A percentile compares a stretch with the other conserved stretches of the same genome.
Conservation (phyloP, 2,113 vertebrate genomes). For the Pituophis catenifer region DNA sequence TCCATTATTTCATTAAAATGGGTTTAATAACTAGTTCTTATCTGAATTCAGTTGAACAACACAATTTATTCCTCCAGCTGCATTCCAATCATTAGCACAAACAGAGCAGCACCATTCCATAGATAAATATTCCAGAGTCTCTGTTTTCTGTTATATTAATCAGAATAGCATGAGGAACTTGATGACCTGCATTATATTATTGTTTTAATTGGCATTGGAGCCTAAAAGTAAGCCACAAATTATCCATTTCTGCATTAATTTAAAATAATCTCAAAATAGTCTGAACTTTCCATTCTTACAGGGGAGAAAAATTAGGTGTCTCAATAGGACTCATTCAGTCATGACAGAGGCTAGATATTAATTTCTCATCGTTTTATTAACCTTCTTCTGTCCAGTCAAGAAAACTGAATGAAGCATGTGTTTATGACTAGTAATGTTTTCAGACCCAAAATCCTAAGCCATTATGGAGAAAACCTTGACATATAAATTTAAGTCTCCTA, state of each 20-base stretch:
- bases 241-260: background rate
- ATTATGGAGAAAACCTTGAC: background rate
- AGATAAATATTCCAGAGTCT: background rate
- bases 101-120: background rate
- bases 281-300: background rate
- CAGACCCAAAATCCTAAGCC: background rate
- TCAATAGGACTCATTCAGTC: background rate
- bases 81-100: background rate
- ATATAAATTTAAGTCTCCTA: background rate
- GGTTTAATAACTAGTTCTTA: background rate
- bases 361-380: background rate
- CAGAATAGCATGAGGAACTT: background rate
- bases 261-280: background rate
- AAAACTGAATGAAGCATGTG: background rate
- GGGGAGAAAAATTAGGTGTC: background rate
- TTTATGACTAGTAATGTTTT: background rate
- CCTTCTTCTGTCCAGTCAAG: background rate
- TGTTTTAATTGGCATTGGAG: background rate
- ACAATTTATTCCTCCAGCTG: background rate
- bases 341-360: background rate
- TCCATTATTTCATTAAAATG: background rate
- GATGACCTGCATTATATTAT: background rate
- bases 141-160: background rate
- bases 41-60: background rate
- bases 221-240: background rate